Conservation (phyloP, 2,797 vertebrate genomes). For the Halcyon smyrnensis region DNA sequence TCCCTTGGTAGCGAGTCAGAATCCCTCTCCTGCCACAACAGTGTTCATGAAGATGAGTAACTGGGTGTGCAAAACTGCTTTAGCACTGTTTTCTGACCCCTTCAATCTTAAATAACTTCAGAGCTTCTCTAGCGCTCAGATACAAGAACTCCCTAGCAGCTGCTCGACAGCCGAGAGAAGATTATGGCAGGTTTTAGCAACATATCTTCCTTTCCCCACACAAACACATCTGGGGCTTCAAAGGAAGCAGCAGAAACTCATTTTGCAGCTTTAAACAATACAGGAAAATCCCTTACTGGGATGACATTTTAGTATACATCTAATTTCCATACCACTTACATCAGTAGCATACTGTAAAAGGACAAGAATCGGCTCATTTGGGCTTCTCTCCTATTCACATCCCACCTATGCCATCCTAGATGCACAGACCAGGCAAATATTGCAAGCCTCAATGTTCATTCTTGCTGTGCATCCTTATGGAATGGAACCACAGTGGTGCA, state of each 20-base stretch:
- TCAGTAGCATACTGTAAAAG: background rate
- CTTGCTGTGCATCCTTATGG: background rate
- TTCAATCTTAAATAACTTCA: background rate
- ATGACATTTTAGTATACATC: background rate
- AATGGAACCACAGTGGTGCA: background rate
- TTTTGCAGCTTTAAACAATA: background rate
- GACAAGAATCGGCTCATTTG: background rate
- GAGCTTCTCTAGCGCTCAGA: background rate
- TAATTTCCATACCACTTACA: background rate
- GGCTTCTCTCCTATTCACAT: background rate
- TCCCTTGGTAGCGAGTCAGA: background rate
- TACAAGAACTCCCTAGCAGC: background rate
- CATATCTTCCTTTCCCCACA: background rate
- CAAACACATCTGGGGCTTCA: conserved; percentile 21
- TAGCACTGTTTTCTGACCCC: background rate
- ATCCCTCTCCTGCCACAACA: background rate
- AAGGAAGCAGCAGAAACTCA: conserved; percentile 3
- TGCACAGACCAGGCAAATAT: background rate
- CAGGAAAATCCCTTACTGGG: background rate
- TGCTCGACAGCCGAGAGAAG: background rate
- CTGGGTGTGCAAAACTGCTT: background rate
- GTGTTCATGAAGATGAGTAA: background rate
- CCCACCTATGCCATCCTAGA: background rate
- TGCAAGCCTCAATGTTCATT: background rate
- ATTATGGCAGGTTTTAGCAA: background rate